A percentile compares a stretch with the other conserved stretches of the same genome.
These are phyloP conservation scores for Hipposideros larvatus DNA, from an alignment of 2,797 vertebrate species.

Conservation along the genomic window DNA sequence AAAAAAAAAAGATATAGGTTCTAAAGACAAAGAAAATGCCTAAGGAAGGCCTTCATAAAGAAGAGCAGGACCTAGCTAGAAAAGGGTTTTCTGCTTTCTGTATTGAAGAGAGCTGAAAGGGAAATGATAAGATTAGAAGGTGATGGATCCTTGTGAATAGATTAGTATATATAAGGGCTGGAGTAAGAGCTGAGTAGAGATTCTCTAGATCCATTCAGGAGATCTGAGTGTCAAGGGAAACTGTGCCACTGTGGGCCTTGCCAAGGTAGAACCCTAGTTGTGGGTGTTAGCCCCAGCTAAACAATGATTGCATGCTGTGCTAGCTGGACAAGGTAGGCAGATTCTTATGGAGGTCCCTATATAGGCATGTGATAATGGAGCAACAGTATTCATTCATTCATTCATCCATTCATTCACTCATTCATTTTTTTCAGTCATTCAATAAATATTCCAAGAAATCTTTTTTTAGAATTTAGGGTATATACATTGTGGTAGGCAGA, in stretches of 20 bases:
- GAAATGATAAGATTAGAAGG: neutral
- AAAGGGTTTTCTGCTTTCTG: neutral
- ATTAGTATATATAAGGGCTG: neutral
- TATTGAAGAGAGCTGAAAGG: neutral
- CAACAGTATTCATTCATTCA: neutral
- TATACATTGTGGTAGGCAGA: neutral
- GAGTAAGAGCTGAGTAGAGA: neutral
- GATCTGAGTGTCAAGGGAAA: neutral
- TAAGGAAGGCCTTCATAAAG: neutral
- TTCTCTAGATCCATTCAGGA: neutral
- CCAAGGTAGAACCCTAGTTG: neutral
- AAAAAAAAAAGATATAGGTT: neutral
- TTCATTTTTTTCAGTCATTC: conserved; percentile 2
- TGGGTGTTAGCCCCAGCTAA: neutral
- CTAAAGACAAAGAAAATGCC: neutral
- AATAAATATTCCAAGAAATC: neutral
- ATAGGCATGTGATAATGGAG: neutral
- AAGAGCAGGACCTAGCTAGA: neutral
- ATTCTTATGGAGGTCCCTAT: neutral
- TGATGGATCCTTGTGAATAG: neutral
- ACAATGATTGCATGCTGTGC: neutral
- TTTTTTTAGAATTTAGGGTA: neutral
- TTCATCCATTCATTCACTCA: neutral
- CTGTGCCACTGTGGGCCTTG: neutral
- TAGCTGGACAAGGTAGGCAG: neutral